Conservation (phyloP, 2,113 vertebrate genomes). For the Papio anubis region DNA sequence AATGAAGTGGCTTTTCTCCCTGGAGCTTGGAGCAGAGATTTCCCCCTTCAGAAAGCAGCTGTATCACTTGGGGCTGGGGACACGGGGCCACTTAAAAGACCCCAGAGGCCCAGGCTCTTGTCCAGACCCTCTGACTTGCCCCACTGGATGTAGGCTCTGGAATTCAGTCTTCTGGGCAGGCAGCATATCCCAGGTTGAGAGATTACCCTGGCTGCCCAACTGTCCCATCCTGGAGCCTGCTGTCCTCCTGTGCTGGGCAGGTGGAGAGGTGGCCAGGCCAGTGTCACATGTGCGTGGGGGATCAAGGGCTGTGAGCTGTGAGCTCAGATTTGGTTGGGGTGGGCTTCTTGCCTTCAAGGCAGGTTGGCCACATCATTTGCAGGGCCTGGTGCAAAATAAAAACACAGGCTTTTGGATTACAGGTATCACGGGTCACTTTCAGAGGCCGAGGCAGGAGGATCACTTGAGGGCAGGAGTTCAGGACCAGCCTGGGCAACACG, state of each 20-base stretch:
- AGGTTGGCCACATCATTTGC: background rate
- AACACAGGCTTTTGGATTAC: background rate
- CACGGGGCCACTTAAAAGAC: no score
- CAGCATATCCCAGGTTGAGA: background rate
- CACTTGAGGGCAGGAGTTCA: background rate
- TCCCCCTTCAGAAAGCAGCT: background rate
- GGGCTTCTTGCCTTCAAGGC: background rate
- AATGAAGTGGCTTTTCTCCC: background rate
- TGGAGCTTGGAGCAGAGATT: background rate
- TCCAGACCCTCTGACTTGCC: background rate
- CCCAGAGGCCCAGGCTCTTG: background rate
- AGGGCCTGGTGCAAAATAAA: background rate
- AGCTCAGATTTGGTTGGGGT: background rate
- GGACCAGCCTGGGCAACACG: no score
- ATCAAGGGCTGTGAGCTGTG: background rate
- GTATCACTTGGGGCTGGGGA: background rate
- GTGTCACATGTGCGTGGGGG: no score
- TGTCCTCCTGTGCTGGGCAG: background rate
- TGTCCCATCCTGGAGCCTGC: no score
- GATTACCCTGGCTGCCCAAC: no score
- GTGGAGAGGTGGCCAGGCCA: background rate
- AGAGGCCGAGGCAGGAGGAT: no score
- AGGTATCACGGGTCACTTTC: no score
- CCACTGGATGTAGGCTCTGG: background rate
- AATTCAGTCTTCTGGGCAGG: background rate